Conservation (phyloP, 2,113 vertebrate species). For the Actenoides lindsayi region DNA sequence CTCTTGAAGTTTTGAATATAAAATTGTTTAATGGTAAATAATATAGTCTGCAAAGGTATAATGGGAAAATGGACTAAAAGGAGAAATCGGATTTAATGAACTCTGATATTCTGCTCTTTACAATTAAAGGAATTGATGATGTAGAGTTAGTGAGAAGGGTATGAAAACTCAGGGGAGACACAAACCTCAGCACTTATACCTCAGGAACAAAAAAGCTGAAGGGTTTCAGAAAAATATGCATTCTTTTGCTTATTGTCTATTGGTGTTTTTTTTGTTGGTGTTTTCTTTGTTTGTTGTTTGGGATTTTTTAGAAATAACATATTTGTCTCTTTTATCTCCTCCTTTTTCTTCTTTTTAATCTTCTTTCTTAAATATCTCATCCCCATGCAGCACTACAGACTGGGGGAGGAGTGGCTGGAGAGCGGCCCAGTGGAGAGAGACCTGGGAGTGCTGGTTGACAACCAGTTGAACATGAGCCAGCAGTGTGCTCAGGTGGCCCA, state of each 20-base stretch:
- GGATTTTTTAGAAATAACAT: not conserved
- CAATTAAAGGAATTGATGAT: not conserved
- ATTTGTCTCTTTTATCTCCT: not conserved
- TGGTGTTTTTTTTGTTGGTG: too few species aligned
- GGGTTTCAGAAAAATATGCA: not conserved
- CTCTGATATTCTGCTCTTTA: not conserved
- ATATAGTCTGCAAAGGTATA: not conserved
- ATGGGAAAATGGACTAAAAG: not conserved
- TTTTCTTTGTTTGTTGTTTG: not conserved
- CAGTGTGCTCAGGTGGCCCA: too few species aligned
- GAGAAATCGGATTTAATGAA: not conserved
- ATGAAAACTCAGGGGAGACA: not conserved
- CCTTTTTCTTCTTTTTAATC: not conserved
- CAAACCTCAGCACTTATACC: not conserved
- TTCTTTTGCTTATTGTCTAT: not conserved
- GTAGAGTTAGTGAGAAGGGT: not conserved
- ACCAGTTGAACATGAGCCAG: too few species aligned
- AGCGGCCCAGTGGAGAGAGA: too few species aligned
- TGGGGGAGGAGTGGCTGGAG: too few species aligned
- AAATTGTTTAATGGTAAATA: not conserved
- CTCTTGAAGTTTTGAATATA: not conserved
- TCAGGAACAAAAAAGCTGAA: not conserved
- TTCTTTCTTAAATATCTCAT: slow-evolving; percentile 18
- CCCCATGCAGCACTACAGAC: too few species aligned
- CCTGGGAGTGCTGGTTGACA: too few species aligned